Evolutionary conservation across 2,797 vertebrate species (phyloP), one percentile per base, ranked within the genome.

Genomic region (Spizella passerina): DNA sequence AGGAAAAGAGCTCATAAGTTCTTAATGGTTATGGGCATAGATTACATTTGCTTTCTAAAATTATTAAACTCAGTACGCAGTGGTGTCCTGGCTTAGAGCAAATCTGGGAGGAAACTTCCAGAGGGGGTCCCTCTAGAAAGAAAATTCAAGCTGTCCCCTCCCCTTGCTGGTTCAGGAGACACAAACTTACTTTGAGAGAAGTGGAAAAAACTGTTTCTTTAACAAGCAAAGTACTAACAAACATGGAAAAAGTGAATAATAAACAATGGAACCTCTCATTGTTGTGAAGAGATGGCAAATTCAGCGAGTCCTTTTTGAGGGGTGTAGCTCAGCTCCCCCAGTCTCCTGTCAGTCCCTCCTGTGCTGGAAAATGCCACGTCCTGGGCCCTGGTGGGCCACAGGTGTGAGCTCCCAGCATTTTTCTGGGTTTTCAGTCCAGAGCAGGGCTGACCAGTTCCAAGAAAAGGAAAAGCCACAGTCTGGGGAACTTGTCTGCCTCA

Each of bases 1-100:
- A 44, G 46, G 44, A 69, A 87, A 55, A 65, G 55, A 78, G 8
- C 5, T 85, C 41, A 2, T 47, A 66, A 32, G 12, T 72, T 70
- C 36, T 57, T 53, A 44, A 18, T 44, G 44, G 26, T 30, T 69
- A 72, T 55, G 39, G 18, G 9, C 7, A 20, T 68, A 55, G 27
- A 61, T 81, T 78, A 64, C 8, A 61, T 61, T 94, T 70, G 30
- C 19, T 55, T 89, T 72, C 36, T 75, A 57, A 91, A 91, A 88
- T 39, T 16, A 63, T 57, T 46, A 46, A 55, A 88, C 36, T 59
- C 8, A 0, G 3, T 60, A 75, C 2, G 3, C n/a, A 71, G 70
- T 24, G 24, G 20, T 52, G 14, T 50, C 23, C 30, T 76, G 8
- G 7, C 41, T 61, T 29, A 32, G 23, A 38, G 46, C 19, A 52